A percentile compares a stretch with the other conserved stretches of the same genome.
These are phyloP conservation scores for Paralichthys olivaceus DNA, from an alignment of 2,113 vertebrate species.

Conservation along the genomic window DNA sequence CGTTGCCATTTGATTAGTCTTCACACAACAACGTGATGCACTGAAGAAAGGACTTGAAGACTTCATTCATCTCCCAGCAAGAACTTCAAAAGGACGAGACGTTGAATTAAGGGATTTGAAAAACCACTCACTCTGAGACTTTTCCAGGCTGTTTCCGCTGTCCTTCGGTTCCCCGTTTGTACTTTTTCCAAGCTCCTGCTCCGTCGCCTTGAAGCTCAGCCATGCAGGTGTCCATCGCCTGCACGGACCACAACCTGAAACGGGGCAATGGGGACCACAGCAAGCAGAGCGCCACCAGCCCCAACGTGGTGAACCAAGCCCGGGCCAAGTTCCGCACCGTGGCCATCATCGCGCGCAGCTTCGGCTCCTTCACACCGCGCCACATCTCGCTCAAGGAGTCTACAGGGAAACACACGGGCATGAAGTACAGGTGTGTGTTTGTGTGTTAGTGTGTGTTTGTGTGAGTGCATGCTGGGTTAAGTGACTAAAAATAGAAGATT, in stretches of 20 bases:
- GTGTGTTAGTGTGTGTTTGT: neutral
- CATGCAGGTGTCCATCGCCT: conserved; percentile 99
- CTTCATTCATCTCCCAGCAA: conserved; percentile 11
- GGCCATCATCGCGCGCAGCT: conserved; percentile 96
- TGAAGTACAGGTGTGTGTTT: conserved; percentile 97
- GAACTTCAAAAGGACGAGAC: conserved; percentile 10
- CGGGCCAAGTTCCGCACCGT: conserved; percentile 96
- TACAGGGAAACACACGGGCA: conserved; percentile 97
- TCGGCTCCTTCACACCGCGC: conserved; percentile 94
- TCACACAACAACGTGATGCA: conserved; percentile 47
- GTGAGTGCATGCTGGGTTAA: neutral
- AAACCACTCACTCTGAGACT: conserved; percentile 11
- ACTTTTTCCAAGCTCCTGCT: conserved; percentile 23
- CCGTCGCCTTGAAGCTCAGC: conserved; percentile 51
- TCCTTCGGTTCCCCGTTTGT: conserved; percentile 14
- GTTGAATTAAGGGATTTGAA: conserved; percentile 8
- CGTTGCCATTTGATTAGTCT: conserved; percentile 25
- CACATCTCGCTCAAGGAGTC: conserved; percentile 99
- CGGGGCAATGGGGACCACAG: conserved; percentile 95
- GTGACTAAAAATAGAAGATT: no score
- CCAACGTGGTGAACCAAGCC: conserved; percentile 95
- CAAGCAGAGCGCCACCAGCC: conserved; percentile 92
- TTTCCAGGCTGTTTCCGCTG: neutral
- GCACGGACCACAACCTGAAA: conserved; percentile 98
- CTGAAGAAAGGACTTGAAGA: conserved; percentile 30